Conservation (phyloP, 2,888 invertebrate species). For the Eumerus sabulonum region DNA sequence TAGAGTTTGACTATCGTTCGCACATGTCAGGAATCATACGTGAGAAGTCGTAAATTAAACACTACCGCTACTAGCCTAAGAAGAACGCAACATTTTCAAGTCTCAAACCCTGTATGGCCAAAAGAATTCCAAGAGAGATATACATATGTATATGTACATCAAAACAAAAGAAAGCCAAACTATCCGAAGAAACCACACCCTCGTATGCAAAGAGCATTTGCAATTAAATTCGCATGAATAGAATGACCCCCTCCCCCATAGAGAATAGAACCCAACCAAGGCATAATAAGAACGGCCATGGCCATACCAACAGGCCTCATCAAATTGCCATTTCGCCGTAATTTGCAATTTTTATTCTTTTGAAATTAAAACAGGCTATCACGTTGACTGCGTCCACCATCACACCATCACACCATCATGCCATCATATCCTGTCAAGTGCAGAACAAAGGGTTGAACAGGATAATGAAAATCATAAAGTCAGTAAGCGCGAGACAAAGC, state of each 20-base stretch:
- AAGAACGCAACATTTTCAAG: no score
- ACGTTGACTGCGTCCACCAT: not conserved
- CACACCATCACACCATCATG: not conserved
- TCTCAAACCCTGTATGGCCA: no score
- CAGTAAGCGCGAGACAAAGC: conserved; percentile 24
- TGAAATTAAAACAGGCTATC: conserved; percentile 49
- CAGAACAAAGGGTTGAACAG: no score
- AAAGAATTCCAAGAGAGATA: no score
- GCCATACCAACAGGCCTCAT: conserved; percentile 8
- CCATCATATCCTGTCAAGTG: no score
- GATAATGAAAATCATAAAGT: conserved; percentile 19
- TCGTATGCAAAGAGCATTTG: conserved; percentile 5
- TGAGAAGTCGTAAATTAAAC: no score
- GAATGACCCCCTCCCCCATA: not conserved
- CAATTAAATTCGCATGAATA: conserved; percentile 21
- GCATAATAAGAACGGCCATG: not conserved
- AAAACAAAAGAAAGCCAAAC: no score
- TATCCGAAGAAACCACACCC: no score
- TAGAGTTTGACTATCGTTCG: no score
- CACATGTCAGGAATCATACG: no score
- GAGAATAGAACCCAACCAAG: not conserved
- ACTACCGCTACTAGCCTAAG: no score
- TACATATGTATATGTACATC: no score
- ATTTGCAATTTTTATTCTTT: conserved; percentile 61
- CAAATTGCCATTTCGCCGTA: conserved; percentile 29